Base-by-base conservation (phyloP, 2,113 vertebrate species). In the Leptobrachium leishanense region DNA sequence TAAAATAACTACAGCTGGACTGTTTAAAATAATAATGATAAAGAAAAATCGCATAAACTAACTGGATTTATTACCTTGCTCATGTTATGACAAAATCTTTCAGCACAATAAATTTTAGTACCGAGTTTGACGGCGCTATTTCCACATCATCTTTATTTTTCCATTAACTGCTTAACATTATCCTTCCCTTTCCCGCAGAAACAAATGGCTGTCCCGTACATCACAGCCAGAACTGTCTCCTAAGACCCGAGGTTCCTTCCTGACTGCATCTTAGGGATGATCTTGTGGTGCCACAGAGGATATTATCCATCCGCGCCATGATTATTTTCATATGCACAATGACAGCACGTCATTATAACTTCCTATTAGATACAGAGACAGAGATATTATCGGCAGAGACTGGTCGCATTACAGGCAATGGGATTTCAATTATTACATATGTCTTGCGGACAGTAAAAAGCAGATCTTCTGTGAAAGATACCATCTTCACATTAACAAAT, bases 271-370 rank as follows among this genome's bases (percentile, higher is more conserved):
- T 72, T 76, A 53, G 43, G 50, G 53, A 73, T 85, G 68, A 80
- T 81, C 72, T 82, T 43, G 39, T 59, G 75, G 11, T 85, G 43
- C 55, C 70, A 62, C 80, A 63, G 3, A 76, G 72, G 8, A 79
- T 75, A 74, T 81, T 84, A 82, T 71, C 83, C 81, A 59, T 75
- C 73, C 74, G 13, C 43, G 76, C 44, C 11, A 74, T 82, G 72
- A 72, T 50, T 69, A 9, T 81, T 79, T 79, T 71, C 72, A 2
- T 84, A 85, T 68, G 59, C 65, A 79, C 9, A 42, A 15, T 80
- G 40, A 50, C 10, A 73, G 31, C 66, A 43, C 73, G 6, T 1
- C 6, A 76, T 82, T 70, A 2, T 0, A 79, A 82, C 76, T 77
- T 82, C 20, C 67, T 44, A 65, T 0, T 0, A 81, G 69, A 69